Base-by-base conservation (phyloP, 1,140 invertebrate species). In the Drosophila sproati region DNA sequence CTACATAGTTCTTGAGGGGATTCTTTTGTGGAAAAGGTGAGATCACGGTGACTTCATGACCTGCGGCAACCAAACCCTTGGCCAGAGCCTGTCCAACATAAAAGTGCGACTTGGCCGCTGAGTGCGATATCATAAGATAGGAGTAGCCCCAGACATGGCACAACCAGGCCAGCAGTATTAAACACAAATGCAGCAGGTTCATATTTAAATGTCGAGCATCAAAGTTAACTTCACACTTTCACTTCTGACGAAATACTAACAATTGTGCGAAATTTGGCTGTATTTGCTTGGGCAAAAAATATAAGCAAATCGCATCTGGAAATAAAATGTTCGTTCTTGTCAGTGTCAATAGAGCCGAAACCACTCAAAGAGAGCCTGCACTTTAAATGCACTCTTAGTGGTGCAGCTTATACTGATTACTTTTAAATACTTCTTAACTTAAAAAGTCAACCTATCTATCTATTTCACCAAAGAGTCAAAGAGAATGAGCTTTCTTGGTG, bases 21-120 rank as follows among this genome's bases (percentile, higher is more conserved):
- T 89, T 88, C 39, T 93, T 93, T 20, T 93, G 86, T 0, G 93
- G 92, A 78, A 93, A 94, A 4, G 93, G 73, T 51, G 93, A 94
- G 5, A 94, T 79, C 0, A 95, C 77, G 0, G 94, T 94, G 1
- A 95, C 92, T 6, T 94, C 88, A 75, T 95, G 95, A 7, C 94
- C 94, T 34, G 90, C 92, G 3, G 54, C 78, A 0, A 93, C 93
- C 5, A 95, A 68, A 2, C 92, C 94, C 59, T 93, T 94, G 76
- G 94, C 93, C 47, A 95, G 50, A 0, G 92, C 88, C 1, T 93
- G 92, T 4, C 94, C 94, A 41, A 95, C 91, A 35, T 93, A 90
- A 39, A 93, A 94, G 73, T 95, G 95, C 31, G 95, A 95, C 72
- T 93, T 93, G 0, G 89, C 89, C 4, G 92, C 83, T 3, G 93